Conservation (phyloP, 2,888 invertebrate species). For the Tiliacea aurago region DNA sequence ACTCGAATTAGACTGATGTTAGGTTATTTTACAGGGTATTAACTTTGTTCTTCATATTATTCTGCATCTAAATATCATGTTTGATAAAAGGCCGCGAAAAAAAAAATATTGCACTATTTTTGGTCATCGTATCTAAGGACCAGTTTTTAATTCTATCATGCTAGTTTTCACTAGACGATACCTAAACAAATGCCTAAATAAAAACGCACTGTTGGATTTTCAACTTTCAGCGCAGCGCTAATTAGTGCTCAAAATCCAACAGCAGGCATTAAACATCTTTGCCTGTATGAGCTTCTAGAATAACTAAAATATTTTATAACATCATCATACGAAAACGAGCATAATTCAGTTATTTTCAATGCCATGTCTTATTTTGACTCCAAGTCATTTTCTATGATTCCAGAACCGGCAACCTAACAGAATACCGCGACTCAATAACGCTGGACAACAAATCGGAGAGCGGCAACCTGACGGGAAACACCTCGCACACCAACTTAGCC, state of each 20-base stretch:
- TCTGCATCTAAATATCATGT: too few species aligned
- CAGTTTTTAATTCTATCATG: background rate
- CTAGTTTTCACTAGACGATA: background rate
- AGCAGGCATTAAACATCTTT: background rate
- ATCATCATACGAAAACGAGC: background rate
- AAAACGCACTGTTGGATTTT: background rate
- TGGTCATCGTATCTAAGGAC: background rate
- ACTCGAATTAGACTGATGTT: too few species aligned
- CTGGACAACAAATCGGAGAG: conserved; percentile 87
- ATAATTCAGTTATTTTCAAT: background rate
- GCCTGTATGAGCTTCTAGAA: background rate
- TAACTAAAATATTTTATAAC: background rate
- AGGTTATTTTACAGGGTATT: too few species aligned
- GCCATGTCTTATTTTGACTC: background rate
- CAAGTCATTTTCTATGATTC: conserved; percentile 36
- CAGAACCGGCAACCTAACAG: conserved; percentile 81
- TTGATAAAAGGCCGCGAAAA: too few species aligned
- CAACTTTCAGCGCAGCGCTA: background rate
- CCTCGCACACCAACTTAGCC: conserved; percentile 84
- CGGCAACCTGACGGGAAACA: conserved; percentile 84
- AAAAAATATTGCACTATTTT: too few species aligned
- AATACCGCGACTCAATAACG: conserved; percentile 85
- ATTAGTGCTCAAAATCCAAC: background rate
- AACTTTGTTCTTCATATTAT: too few species aligned
- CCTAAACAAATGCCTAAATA: background rate